phyloP scores from a whole-genome alignment of 1,140 invertebrate genomes.

The Drosophila gunungcola region DNA sequence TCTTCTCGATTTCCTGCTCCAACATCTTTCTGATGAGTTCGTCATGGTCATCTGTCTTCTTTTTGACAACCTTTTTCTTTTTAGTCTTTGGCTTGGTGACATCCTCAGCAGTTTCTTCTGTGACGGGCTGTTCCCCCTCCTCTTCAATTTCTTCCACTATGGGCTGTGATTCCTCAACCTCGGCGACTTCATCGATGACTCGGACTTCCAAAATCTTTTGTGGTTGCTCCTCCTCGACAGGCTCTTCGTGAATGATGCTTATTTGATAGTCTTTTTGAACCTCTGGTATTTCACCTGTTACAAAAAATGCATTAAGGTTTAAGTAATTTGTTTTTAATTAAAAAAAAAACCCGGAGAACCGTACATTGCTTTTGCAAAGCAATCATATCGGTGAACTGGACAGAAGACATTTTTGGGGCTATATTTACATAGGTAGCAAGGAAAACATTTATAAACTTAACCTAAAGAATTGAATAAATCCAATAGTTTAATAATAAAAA shows the following conservation, averaged over 20 bases:
- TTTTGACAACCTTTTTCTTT: conserved; percentile 76
- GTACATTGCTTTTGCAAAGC: conserved; percentile 69
- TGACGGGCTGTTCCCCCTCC: conserved; percentile 48
- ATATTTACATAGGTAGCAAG: conserved; percentile 60
- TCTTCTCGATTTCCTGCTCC: conserved; percentile 81
- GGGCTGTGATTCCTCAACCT: conserved; percentile 67
- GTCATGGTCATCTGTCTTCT: conserved; percentile 81
- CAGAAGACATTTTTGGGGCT: conserved; percentile 45
- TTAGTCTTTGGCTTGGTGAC: conserved; percentile 63
- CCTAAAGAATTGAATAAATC: conserved; percentile 12
- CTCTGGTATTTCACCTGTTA: conserved; percentile 73
- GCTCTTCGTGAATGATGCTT: conserved; percentile 76
- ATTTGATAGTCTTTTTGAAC: conserved; percentile 75
- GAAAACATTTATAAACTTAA: conserved; percentile 31
- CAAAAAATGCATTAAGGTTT: conserved; percentile 49
- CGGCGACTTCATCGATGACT: conserved; percentile 69
- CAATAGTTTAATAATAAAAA: conserved; percentile 8
- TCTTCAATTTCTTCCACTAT: conserved; percentile 75
- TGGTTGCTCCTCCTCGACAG: conserved; percentile 61
- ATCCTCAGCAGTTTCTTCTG: conserved; percentile 49
- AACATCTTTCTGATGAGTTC: conserved; percentile 74
- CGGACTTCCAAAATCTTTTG: conserved; percentile 63
- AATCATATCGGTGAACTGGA: conserved; percentile 64
- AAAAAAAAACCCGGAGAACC: conserved; percentile 35
- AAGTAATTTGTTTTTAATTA: conserved; percentile 24